phyloP scores from a whole-genome alignment of 1,140 invertebrate species.

The Micrasema minimum region DNA sequence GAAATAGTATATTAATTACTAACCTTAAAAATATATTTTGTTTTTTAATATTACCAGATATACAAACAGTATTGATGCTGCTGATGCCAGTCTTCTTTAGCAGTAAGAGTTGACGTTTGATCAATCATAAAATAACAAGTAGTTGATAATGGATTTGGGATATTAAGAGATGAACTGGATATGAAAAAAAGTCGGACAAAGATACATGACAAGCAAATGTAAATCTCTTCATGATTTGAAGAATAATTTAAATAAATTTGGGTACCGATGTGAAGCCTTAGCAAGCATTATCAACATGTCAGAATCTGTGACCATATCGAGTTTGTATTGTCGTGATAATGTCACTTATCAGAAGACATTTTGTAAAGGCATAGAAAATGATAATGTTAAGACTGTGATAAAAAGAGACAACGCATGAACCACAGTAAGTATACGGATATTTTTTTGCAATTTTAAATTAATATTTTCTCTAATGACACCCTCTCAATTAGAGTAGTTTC shows the following conservation, averaged over 20 bases:
- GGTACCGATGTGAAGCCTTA: slow-evolving; percentile 71
- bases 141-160: slow-evolving; percentile 71
- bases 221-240: slow-evolving; percentile 63
- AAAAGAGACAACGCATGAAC: slow-evolving; percentile 43
- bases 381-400: slow-evolving; percentile 51
- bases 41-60: slow-evolving; percentile 55
- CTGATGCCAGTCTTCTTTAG: slow-evolving; percentile 68
- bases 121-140: slow-evolving; percentile 68
- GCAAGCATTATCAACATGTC: slow-evolving; percentile 68
- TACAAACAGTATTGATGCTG: slow-evolving; percentile 71
- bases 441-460: too few species aligned
- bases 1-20: too few species aligned
- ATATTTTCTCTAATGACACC: too few species aligned
- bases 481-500: too few species aligned
- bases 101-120: slow-evolving; percentile 68
- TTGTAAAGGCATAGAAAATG: slow-evolving; percentile 55
- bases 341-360: slow-evolving; percentile 65
- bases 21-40: too few species aligned
- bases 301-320: slow-evolving; percentile 63
- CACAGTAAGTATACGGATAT: slow-evolving; percentile 43
- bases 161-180: slow-evolving; percentile 63
- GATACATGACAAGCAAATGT: slow-evolving; percentile 72
- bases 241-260: slow-evolving; percentile 65
- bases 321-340: slow-evolving; percentile 56
- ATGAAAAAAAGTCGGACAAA: slow-evolving; percentile 64